These are phyloP conservation scores for Rhyzopertha dominica DNA, from an alignment of 1,140 invertebrate species.

Conservation along the genomic window DNA sequence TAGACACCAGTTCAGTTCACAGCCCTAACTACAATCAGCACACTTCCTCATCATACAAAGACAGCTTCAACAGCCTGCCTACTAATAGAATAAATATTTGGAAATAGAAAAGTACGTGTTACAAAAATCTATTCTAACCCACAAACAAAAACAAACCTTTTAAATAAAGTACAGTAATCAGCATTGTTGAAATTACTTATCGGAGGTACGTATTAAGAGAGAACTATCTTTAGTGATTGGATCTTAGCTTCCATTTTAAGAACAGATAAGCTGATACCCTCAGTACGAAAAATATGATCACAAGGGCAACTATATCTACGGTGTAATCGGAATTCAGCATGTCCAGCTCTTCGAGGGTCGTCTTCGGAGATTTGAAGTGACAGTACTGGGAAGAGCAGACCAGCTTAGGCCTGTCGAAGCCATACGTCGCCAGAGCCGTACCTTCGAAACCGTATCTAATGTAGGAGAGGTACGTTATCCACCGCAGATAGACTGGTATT, in stretches of 20 bases:
- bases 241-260: constrained; percentile 79
- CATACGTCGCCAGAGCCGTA: constrained; percentile 89
- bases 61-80: no score
- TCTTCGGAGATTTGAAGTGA: constrained; percentile 81
- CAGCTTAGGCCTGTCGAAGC: constrained; percentile 73
- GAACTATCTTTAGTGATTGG: constrained; percentile 69
- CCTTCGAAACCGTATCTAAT: constrained; percentile 95
- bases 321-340: constrained; percentile 72
- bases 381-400: constrained; percentile 77
- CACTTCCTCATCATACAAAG: no score
- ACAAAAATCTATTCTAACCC: no score
- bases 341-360: constrained; percentile 88
- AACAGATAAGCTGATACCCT: constrained; percentile 87
- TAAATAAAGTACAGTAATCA: no score
- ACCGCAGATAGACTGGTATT: constrained; percentile 89
- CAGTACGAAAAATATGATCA: constrained; percentile 83
- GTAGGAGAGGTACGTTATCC: constrained; percentile 94
- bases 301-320: constrained; percentile 75
- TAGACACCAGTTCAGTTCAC: no score
- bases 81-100: no score
- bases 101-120: no score
- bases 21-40: no score
- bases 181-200: no score
- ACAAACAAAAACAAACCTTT: no score
- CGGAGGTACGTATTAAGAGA: no score